phyloP scores from a whole-genome alignment of 1,140 invertebrate species.

The Pantala flavescens region DNA sequence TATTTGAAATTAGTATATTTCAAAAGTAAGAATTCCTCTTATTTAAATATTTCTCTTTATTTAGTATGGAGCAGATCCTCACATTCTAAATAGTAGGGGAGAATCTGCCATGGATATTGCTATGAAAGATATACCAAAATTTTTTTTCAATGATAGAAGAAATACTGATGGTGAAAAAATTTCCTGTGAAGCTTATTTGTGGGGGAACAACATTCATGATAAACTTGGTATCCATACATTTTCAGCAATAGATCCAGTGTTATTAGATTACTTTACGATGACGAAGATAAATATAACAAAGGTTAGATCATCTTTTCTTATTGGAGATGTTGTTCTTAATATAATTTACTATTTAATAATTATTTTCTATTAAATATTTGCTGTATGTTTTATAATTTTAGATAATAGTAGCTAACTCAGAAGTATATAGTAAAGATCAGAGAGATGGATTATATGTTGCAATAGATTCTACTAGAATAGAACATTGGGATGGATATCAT shows the following conservation, averaged over 20 bases:
- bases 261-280: slow-evolving; percentile 42
- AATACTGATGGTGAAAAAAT: slow-evolving; percentile 15
- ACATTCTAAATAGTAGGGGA: slow-evolving; percentile 42
- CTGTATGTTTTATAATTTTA: no score
- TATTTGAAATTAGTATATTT: no score
- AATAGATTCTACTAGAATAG: no score
- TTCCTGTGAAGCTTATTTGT: slow-evolving; percentile 49
- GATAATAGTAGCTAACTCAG: no score
- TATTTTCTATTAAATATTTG: no score
- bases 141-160: slow-evolving; percentile 27
- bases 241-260: no score
- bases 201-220: slow-evolving; percentile 65
- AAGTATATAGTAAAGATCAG: no score
- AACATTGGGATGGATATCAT: no score
- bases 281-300: slow-evolving; percentile 30
- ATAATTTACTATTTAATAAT: no score
- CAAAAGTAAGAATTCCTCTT: not conserved
- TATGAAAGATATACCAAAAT: slow-evolving; percentile 38
- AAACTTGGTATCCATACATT: slow-evolving; percentile 57
- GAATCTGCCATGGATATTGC: slow-evolving; percentile 44
- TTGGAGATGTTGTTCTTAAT: no score
- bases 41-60: slow-evolving; percentile 16
- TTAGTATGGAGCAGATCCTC: slow-evolving; percentile 38
- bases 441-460: no score
- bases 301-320: slow-evolving; percentile 23